These are phyloP conservation scores for Trachurus trachurus DNA, from an alignment of 2,797 vertebrate species.

Conservation along the genomic window DNA sequence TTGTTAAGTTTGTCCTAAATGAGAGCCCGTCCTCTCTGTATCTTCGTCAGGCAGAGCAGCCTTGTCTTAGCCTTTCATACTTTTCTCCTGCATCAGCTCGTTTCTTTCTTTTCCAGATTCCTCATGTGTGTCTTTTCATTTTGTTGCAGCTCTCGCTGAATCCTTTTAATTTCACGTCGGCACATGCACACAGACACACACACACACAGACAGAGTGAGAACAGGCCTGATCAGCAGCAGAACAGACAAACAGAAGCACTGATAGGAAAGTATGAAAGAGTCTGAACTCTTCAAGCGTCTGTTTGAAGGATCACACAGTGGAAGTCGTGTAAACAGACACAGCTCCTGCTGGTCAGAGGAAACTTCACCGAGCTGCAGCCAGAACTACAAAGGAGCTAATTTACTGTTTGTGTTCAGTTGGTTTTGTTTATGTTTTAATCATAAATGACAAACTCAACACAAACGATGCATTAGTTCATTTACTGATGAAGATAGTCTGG, in stretches of 20 bases:
- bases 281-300: background rate
- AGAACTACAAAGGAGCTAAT: background rate
- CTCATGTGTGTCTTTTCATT: constrained; percentile 54
- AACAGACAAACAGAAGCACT: background rate
- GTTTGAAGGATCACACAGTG: constrained; percentile 1
- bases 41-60: background rate
- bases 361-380: background rate
- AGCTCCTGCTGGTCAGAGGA: background rate
- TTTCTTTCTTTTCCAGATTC: constrained; percentile 10
- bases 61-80: background rate
- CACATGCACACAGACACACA: background rate
- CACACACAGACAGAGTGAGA: constrained; percentile 3
- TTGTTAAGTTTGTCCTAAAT: constrained; percentile 27
- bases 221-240: background rate
- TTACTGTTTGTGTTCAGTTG: background rate
- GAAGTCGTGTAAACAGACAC: background rate
- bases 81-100: constrained; percentile 58
- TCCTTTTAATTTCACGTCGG: constrained; percentile 11
- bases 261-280: background rate
- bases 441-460: no score
- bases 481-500: no score
- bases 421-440: no score
- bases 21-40: background rate
- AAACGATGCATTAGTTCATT: no score
- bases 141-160: constrained; percentile 13